phyloP scores from a whole-genome alignment of 2,113 vertebrate species.

The Junco hyemalis region DNA sequence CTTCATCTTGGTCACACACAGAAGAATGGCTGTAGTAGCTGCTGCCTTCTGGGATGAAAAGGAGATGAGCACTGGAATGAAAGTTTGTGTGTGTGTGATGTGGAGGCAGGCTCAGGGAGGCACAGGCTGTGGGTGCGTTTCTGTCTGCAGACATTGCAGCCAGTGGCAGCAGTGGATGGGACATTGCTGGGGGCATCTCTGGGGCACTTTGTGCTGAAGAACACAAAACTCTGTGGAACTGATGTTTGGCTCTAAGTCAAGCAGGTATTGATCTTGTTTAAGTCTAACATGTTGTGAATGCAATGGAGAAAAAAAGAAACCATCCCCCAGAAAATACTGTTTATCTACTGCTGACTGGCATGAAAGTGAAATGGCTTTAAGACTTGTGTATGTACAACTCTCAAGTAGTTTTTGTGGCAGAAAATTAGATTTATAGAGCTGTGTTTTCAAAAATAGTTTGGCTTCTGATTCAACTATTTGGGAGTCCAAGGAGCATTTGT shows the following conservation, averaged over 20 bases:
- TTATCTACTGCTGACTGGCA: neutral
- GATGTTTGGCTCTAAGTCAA: neutral
- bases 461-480: neutral
- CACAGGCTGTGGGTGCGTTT: neutral
- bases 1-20: neutral
- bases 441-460: neutral
- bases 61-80: rapidly evolving
- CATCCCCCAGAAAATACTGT: rapidly evolving
- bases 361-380: neutral
- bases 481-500: neutral
- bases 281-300: neutral
- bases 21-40: neutral
- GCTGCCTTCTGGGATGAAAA: neutral
- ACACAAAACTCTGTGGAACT: neutral
- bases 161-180: neutral
- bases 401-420: neutral
- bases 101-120: neutral
- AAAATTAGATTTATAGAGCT: neutral
- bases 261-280: neutral
- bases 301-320: neutral
- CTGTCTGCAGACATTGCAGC: neutral
- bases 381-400: neutral
- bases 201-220: neutral
- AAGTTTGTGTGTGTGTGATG: rapidly evolving
- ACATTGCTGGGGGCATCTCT: neutral